Evolutionary conservation across 2,113 vertebrate species (phyloP), one percentile per base, ranked within the genome.

Genomic region (Ornithorhynchus anatinus): DNA sequence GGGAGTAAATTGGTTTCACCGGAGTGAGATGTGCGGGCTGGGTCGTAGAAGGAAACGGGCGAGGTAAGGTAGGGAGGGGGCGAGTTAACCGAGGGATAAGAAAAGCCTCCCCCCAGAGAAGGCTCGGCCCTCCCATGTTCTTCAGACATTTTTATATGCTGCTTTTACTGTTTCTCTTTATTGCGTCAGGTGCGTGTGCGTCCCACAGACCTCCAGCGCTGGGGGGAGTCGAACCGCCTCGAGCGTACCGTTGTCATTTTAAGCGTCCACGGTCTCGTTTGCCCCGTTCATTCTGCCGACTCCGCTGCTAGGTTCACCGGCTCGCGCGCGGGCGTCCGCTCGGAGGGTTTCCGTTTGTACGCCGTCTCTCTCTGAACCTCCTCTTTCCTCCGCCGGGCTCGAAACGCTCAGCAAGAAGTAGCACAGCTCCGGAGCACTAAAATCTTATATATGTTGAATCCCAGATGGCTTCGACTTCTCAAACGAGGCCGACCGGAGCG

Each of bases 381-480:
- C 75, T 90, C 64, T 91, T 85, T 84, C 87, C 85, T 88, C 89
- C 91, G 54, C 88, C 90, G 89, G 92, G 90, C 79, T 85, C 90
- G 80, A 65, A 86, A 89, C 88, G 86, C 82, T 86, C 75, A 89
- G 82, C 79, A 84, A 84, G 81, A 69, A 91, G 82, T 72, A 90
- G 90, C 92, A 58, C 63, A 88, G 75, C 75, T 58, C 40, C 75
- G 91, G 88, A 91, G 76, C 89, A 92, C 95, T 89, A 95, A 92
- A 94, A 92, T 97, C 76, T 96, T 95, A 85, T 96, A 85, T 96
- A 92, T 97, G 96, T 99, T 97, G 96, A 97, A 96, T 97, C 97
- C 95, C 97, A 99, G 97, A 99, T 98, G 95, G 97, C 97, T 97
- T 99, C 98, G 97, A 99, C 97, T 93, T 95, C 97, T 96, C 97